Evolutionary conservation across 2,888 invertebrate species (phyloP), one percentile per base, ranked within the genome.

Genomic region (Strigamia transsilvanica): DNA sequence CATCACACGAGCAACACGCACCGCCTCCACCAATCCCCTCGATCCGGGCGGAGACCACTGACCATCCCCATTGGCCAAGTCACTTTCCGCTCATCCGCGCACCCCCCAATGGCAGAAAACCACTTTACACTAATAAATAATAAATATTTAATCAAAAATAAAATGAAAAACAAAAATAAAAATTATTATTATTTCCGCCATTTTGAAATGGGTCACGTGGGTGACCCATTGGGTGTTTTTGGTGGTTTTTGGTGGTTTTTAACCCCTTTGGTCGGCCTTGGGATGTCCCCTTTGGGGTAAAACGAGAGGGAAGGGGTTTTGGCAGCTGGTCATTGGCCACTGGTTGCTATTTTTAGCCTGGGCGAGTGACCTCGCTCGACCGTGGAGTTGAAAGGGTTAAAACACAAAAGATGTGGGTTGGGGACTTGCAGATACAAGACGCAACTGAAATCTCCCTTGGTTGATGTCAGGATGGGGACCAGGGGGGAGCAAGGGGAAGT

Each of bases 341-440:
- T 10, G 18, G 21, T 66, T 66, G 21, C 61, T 66, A 66, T 23
- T 23, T 23, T 23, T 66, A 66, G 61, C 10, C 6, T n/a, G n/a
- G 21, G 21, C 18, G 15, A 23, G 61, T 66, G 61, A 66, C 61
- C 61, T 66, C 61, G 61, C 61, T 66, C 21, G 61, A 66, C 21
- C 23, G 23, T 23, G 23, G 21, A 66, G 61, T 66, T 66, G 61
- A 66, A 66, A 66, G 21, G 61, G 61, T 66, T 66, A 66, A 9
- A 3, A 23, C 27, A 66, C 61, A 66, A 66, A 46, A 13, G 46
- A 46, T 46, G 46, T 46, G 46, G 46, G 46, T 66, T 66, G 61
- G 61, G 61, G 21, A 66, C 61, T 66, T 66, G 61, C 61, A 66
- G 61, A 66, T 23, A 66, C 61, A 66, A 66, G 61, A 66, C 61